phyloP scores from a whole-genome alignment of 1,140 invertebrate species.

The Formica exsecta region DNA sequence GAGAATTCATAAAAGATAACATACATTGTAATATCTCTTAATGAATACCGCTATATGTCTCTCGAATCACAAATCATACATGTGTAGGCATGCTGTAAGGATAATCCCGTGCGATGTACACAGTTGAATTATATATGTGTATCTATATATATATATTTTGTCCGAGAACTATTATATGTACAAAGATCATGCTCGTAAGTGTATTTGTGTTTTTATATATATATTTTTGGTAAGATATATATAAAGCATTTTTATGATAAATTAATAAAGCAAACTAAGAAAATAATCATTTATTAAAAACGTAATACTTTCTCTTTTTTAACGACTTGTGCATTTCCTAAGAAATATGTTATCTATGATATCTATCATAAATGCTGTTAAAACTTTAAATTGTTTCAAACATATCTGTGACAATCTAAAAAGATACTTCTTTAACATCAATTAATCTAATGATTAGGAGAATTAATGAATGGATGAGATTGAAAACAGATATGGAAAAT shows the following conservation, averaged over 20 bases:
- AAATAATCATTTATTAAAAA: slow-evolving; percentile 68
- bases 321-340: slow-evolving; percentile 46
- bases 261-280: slow-evolving; percentile 59
- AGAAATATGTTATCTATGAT: slow-evolving; percentile 43
- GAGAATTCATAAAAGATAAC: slow-evolving; percentile 13
- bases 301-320: slow-evolving; percentile 31
- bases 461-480: slow-evolving; percentile 24
- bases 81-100: slow-evolving; percentile 13
- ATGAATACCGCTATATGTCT: slow-evolving; percentile 24
- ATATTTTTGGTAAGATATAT: slow-evolving; percentile 10
- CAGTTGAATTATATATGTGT: neutral
- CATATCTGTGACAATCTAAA: slow-evolving; percentile 12
- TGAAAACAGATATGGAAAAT: slow-evolving; percentile 1
- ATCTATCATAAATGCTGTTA: neutral
- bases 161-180: neutral
- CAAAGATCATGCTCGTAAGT: neutral
- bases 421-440: slow-evolving; percentile 27
- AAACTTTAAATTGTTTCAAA: slow-evolving; percentile 17
- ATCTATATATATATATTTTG: slow-evolving; percentile 10
- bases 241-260: slow-evolving; percentile 40
- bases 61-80: slow-evolving; percentile 30
- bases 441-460: neutral
- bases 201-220: slow-evolving; percentile 24
- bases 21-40: slow-evolving; percentile 14
- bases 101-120: neutral